Conservation (phyloP, 1,140 invertebrate genomes). For the Drosophila sucinea region DNA sequence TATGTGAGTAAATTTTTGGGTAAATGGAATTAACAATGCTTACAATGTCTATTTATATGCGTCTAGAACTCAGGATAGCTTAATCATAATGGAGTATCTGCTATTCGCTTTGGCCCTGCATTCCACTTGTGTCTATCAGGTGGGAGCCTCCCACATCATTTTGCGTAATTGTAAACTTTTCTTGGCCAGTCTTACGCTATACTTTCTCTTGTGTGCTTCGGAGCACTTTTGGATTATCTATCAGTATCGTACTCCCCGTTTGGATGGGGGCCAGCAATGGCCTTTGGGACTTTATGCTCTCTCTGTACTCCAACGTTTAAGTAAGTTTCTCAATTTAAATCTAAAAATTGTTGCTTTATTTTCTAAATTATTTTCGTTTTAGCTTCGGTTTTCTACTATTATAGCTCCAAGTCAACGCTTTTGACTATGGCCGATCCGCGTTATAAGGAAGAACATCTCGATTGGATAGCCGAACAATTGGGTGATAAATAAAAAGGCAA, state of each 20-base stretch:
- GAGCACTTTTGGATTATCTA: constrained; percentile 84
- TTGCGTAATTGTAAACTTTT: constrained; percentile 85
- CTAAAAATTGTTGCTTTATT: neutral
- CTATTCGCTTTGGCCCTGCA: constrained; percentile 87
- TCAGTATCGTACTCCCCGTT: constrained; percentile 48
- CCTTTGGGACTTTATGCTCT: constrained; percentile 61
- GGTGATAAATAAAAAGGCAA: constrained; percentile 63
- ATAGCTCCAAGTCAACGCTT: constrained; percentile 89
- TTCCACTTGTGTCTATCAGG: constrained; percentile 90
- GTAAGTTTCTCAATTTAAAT: constrained; percentile 38
- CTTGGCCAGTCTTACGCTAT: constrained; percentile 84
- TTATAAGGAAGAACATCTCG: constrained; percentile 88
- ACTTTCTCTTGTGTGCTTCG: constrained; percentile 80
- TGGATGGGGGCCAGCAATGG: constrained; percentile 44
- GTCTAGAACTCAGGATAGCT: constrained; percentile 88
- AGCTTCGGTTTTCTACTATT: constrained; percentile 90
- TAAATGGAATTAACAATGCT: neutral
- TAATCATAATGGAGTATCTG: constrained; percentile 87
- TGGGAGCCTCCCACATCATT: constrained; percentile 88
- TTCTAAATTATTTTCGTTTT: constrained; percentile 47
- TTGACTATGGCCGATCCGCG: constrained; percentile 88
- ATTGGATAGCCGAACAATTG: constrained; percentile 87
- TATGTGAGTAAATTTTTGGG: constrained; percentile 62
- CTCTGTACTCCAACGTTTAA: constrained; percentile 65
- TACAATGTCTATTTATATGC: neutral